Conservation (phyloP, 2,797 vertebrate species). For the Balearica regulorum region DNA sequence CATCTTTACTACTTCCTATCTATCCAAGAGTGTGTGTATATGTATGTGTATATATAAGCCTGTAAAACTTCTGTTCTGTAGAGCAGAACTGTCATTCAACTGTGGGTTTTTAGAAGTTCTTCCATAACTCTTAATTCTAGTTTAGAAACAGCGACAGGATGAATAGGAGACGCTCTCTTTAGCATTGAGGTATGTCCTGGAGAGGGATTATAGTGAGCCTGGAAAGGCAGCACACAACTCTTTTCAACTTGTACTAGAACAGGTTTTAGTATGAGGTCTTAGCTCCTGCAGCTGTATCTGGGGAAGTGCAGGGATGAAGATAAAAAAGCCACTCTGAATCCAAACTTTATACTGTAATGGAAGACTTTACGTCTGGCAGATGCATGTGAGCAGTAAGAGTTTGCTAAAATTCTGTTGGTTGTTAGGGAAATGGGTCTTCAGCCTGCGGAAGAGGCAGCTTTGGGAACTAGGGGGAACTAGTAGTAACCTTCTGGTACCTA, state of each 20-base stretch:
- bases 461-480: background rate
- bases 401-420: background rate
- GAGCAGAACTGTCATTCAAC: background rate
- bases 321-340: background rate
- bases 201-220: background rate
- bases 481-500: background rate
- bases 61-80: background rate
- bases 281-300: background rate
- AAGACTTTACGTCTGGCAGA: background rate
- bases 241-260: background rate
- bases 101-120: background rate
- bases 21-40: background rate
- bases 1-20: background rate
- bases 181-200: background rate
- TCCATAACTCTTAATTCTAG: background rate
- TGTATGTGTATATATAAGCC: background rate
- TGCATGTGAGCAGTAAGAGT: background rate
- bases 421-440: background rate
- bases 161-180: background rate
- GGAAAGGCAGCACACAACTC: background rate
- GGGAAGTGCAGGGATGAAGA: background rate
- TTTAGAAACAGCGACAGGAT: background rate
- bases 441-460: background rate
- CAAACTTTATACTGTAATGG: background rate
- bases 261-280: background rate